These are phyloP conservation scores for Meloidogyne floridensis DNA, from an alignment of 1,140 invertebrate genomes.

Conservation along the genomic window DNA sequence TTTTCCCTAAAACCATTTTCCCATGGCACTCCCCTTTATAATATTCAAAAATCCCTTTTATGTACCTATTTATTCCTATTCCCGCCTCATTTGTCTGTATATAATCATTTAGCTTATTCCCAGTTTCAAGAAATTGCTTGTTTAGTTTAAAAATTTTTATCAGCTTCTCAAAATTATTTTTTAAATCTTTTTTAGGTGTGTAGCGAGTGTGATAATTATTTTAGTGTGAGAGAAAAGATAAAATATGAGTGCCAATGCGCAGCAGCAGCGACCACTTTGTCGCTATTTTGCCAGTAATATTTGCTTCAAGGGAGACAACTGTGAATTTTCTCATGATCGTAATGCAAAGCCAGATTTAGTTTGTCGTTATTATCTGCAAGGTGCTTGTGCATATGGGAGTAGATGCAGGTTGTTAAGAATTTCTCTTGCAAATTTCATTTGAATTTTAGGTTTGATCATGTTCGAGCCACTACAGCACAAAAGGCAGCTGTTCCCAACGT, in stretches of 20 bases:
- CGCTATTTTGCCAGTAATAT: slow-evolving; percentile 45
- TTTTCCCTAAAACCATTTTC: no score
- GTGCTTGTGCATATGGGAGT: slow-evolving; percentile 36
- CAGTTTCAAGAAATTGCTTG: no score
- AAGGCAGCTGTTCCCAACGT: background rate
- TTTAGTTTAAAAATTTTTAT: no score
- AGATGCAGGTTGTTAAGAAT: slow-evolving; percentile 33
- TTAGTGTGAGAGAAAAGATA: background rate
- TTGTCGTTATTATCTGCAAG: slow-evolving; percentile 43
- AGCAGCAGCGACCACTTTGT: slow-evolving; percentile 25
- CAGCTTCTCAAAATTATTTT: no score
- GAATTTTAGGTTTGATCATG: slow-evolving; percentile 38
- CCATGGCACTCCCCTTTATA: no score
- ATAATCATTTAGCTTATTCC: no score
- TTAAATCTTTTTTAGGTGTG: no score
- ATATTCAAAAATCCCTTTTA: no score
- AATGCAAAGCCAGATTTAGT: slow-evolving; percentile 39
- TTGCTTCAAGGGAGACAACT: slow-evolving; percentile 38
- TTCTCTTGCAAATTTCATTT: background rate
- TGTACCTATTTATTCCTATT: no score
- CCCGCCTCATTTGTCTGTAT: no score
- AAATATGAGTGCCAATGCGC: background rate
- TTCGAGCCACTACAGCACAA: background rate
- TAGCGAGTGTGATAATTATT: background rate
- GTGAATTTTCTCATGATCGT: slow-evolving; percentile 43